Base-by-base conservation (phyloP, 2,113 vertebrate species). In the Bombycilla garrulus region DNA sequence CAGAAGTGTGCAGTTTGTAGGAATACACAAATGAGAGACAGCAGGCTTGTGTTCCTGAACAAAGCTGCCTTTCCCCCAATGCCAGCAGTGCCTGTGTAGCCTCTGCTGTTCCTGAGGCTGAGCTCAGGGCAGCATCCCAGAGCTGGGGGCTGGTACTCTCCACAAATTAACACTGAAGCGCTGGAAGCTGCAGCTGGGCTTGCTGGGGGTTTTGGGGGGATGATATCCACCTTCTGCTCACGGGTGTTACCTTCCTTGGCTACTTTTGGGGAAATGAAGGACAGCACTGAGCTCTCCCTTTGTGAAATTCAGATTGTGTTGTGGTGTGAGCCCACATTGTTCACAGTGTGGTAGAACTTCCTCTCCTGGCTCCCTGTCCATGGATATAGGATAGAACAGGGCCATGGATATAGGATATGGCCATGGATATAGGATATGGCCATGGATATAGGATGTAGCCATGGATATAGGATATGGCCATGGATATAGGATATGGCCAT, bases 201-300 rank as follows among this genome's bases (percentile, higher is more conserved):
- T 15, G 7, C 8, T 61, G 53, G 21, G 14, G 0, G 3, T 31
- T 72, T 60, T 23, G 16, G 24, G 21, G 23, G 65, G 33, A 8
- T 40, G 48, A 10, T 15, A 9, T 11, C n/a, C 2, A 2, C 0
- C 0, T 58, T 82, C 33, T 60, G 42, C 57, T 84, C 28, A 0
- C 7, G 35, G 10, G 4, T 64, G 16, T 64, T 71, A 40, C 53
- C 26, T 82, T 12, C 29, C 44, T 48, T 26, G 25, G 24, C 54
- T 64, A 28, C 11, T 40, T 76, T 61, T 44, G 64, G 28, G 38
- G 35, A 11, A 53, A 28, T 8, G 42, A 48, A 44, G 47, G 47
- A 11, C 21, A 26, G 40, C 53, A 10, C 6, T 10, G 71, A 57
- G 26, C 6, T 38, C 8, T 51, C 10, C 16, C 44, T 11, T 20